Evolutionary conservation across 1,140 invertebrate genomes (phyloP), one percentile per base, ranked within the genome.

Genomic region (Drosophila orena): DNA sequence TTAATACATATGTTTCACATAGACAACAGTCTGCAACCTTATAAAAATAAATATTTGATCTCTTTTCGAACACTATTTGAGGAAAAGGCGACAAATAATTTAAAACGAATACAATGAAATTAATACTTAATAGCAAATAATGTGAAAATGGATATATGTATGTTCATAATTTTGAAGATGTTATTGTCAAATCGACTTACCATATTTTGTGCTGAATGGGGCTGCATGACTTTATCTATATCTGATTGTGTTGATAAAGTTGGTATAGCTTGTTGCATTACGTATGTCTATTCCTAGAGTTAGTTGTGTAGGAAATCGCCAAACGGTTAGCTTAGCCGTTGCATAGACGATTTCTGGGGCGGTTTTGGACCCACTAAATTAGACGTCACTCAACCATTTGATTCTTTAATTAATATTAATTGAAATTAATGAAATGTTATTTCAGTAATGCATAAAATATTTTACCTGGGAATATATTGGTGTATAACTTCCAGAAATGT

Each of bases 141-240:
- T 15, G 3, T 17, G n/a, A 30, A 30, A 30, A 30, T 30, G 30
- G 7, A 30, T 30, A 30, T 30, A 30, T 30, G 24, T 22, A 17
- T 34, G 24, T 24, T 24, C 24, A 30, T 22, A 12, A 56, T 30
- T 58, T 15, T 6, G 11, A 0, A 12, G 20, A 12, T 37, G 27
- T 12, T 7, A 35, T 47, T 37, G 2, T 30, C 24, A 27, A 10
- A n/a, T 52, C 7, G 37, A 47, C 79, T 58, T 76, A 91, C 89
- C 89, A 91, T 89, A 72, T 91, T 89, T 91, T 91, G 80, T 52
- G 74, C 42, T 74, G 79, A 78, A 75, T 83, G 89, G 17, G 83
- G 89, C 79, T 91, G 89, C 89, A 91, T 91, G 66, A 62, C 66
- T 75, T 64, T 91, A 34, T 72, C 50, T 75, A 81, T 84, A 50